These are phyloP conservation scores for Ellobium chinense DNA, from an alignment of 2,888 invertebrate genomes.

Conservation along the genomic window DNA sequence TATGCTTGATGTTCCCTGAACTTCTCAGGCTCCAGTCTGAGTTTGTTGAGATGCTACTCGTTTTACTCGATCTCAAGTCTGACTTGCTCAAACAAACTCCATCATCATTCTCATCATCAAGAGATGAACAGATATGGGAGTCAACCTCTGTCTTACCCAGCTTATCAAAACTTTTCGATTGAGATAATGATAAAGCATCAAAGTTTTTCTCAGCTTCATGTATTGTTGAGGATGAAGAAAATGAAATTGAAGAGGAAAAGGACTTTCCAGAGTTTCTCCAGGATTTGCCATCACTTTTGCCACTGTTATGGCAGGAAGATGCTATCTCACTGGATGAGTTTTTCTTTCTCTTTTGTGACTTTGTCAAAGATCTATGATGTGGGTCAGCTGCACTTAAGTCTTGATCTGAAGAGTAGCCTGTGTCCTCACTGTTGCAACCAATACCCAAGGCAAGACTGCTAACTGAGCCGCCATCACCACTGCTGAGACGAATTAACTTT, in stretches of 20 bases:
- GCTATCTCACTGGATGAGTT: neutral
- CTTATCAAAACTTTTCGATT: neutral
- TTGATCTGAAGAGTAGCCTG: slow-evolving; percentile 49
- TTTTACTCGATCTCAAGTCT: slow-evolving; percentile 31
- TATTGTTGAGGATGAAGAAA: neutral
- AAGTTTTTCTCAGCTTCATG: neutral
- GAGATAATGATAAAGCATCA: neutral
- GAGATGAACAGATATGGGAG: neutral
- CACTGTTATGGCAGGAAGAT: neutral
- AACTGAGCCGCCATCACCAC: slow-evolving; percentile 28
- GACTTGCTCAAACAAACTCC: slow-evolving; percentile 34
- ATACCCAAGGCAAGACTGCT: slow-evolving; percentile 36
- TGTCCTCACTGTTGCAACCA: slow-evolving; percentile 50
- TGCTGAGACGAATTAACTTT: neutral
- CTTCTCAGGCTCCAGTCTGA: slow-evolving; percentile 1
- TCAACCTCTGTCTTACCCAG: neutral
- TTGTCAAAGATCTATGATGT: neutral
- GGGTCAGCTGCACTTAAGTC: slow-evolving; percentile 9
- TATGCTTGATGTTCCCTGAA: neutral
- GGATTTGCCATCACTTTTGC: neutral
- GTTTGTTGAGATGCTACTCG: slow-evolving; percentile 17
- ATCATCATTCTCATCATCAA: slow-evolving; percentile 17
- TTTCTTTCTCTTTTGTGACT: neutral
- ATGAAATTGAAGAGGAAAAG: neutral
- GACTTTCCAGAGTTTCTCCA: neutral